These are phyloP conservation scores for Heteractis magnifica DNA, from an alignment of 92 coral and sea anemone species.

Conservation along the genomic window DNA sequence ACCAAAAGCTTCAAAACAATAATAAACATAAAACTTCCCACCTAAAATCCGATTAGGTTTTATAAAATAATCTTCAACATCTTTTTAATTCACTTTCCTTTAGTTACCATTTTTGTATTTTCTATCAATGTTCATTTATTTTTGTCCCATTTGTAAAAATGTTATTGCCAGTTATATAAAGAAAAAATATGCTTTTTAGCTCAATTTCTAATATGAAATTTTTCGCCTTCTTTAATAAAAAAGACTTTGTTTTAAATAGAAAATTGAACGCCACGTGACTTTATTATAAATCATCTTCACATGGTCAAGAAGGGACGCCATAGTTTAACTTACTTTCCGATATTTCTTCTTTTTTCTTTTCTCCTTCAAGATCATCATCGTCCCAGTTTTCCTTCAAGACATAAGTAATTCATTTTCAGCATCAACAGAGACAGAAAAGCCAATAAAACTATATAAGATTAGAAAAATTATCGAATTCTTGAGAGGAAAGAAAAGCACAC, in stretches of 20 bases:
- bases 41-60: too few species aligned
- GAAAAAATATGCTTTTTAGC: background rate
- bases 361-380: conserved; percentile 78
- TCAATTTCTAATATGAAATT: background rate
- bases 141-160: too few species aligned
- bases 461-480: background rate
- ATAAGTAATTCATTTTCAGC: background rate
- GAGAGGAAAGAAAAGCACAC: background rate
- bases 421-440: background rate
- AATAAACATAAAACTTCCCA: too few species aligned
- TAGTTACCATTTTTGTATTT: too few species aligned
- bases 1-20: too few species aligned
- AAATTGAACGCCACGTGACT: conserved; percentile 3
- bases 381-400: conserved; percentile 89
- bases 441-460: background rate
- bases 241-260: background rate
- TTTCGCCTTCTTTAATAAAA: background rate
- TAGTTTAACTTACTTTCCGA: conserved; percentile 30
- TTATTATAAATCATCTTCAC: conserved; percentile 2
- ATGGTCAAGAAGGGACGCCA: conserved; percentile 22
- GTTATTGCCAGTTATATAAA: too few species aligned
- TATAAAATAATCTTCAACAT: too few species aligned
- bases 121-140: too few species aligned
- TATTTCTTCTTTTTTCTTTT: conserved; percentile 49
- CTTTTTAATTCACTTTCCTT: too few species aligned